Evolutionary conservation across 2,888 invertebrate genomes (phyloP).

Genomic region (Desoria tigrina): DNA sequence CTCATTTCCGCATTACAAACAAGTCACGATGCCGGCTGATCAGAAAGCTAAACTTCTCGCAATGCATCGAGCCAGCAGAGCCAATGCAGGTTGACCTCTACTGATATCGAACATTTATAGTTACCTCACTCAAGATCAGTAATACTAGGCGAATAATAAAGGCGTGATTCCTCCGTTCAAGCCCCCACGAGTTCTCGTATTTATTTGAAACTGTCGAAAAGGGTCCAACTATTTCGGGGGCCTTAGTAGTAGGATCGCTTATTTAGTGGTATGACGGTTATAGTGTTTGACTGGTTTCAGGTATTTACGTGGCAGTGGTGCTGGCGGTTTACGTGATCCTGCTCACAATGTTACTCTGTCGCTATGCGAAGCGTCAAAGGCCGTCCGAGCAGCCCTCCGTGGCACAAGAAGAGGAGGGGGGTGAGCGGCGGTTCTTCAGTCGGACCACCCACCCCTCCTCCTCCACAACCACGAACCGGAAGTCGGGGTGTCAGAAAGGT

Average conservation of each 20-base stretch:
- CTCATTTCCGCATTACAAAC: constrained; percentile 41
- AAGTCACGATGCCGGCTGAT: constrained; percentile 41
- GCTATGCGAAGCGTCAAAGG: constrained; percentile 41
- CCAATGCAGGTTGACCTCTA: constrained; percentile 37
- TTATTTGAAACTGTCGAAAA: too few species aligned
- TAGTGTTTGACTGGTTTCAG: constrained; percentile 28
- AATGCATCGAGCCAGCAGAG: constrained; percentile 42
- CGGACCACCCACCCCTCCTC: too few species aligned
- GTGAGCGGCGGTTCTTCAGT: too few species aligned
- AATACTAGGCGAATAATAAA: too few species aligned
- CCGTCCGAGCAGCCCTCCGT: constrained; percentile 25
- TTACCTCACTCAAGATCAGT: too few species aligned
- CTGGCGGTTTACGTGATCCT: constrained; percentile 49
- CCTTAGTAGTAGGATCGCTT: too few species aligned
- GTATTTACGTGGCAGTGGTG: constrained; percentile 50
- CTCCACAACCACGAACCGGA: constrained; percentile 9
- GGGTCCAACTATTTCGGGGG: too few species aligned
- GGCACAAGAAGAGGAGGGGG: too few species aligned
- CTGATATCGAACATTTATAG: background rate
- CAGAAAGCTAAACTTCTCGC: constrained; percentile 39
- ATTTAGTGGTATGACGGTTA: too few species aligned
- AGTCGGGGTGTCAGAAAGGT: too few species aligned
- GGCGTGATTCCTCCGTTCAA: too few species aligned
- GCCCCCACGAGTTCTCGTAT: too few species aligned
- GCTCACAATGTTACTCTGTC: constrained; percentile 47